Conservation (phyloP, 2,888 invertebrate genomes). For the Chromoteleia sp. region DNA sequence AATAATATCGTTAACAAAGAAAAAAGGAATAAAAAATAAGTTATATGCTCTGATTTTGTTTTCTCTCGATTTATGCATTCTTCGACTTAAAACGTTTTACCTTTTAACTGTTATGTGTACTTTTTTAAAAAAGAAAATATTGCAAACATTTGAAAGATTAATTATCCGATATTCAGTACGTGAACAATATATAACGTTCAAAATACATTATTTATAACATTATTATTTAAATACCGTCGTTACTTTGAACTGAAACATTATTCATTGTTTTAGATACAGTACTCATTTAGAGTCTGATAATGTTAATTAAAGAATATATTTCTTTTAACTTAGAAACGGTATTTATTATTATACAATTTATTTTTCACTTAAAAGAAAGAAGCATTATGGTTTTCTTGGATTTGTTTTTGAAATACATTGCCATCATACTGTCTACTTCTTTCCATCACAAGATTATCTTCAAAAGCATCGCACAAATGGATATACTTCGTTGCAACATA, state of each 20-base stretch:
- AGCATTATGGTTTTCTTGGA: no score
- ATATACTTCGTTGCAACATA: slow-evolving; percentile 1
- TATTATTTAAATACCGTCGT: no score
- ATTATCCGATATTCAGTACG: no score
- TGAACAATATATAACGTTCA: no score
- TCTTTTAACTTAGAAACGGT: no score
- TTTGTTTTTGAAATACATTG: background rate
- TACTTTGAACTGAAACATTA: no score
- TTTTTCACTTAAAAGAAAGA: no score
- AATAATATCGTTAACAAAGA: slow-evolving; percentile 2
- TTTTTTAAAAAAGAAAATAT: background rate
- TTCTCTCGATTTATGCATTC: background rate
- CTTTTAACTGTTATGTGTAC: background rate
- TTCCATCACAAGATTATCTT: background rate
- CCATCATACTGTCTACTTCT: background rate
- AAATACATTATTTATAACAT: background rate
- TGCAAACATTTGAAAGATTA: background rate
- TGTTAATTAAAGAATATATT: no score
- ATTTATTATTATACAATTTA: no score
- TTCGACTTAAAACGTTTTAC: background rate
- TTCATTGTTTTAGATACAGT: no score
- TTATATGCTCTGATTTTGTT: slow-evolving; percentile 1
- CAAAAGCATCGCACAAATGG: slow-evolving; percentile 9
- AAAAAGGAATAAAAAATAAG: no score
- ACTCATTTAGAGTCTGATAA: no score